Base-by-base conservation (phyloP, 2,888 invertebrate species). In the Parascotia fuliginaria region DNA sequence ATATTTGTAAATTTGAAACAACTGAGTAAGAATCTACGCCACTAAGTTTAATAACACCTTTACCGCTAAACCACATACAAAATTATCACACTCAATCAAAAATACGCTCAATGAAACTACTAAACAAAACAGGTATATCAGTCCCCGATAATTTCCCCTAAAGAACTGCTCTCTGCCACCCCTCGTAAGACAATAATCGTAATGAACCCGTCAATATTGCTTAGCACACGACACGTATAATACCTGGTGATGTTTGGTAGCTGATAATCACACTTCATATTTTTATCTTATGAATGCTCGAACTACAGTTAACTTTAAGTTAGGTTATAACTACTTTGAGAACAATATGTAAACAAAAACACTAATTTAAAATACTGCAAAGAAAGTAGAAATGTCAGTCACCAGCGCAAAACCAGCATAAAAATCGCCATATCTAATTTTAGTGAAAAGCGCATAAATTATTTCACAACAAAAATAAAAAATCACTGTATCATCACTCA, bases 131-230 rank as follows among this genome's bases (percentile, higher is more conserved):
- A 34, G n/a, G 9, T 33, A 16, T 39, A 42, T 49, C 39, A 37
- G 11, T 9, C 13, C 3, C 45, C 40, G 42, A 43, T 50, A 54
- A 43, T 28, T 52, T 47, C 38, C 69, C 65, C 43, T 42, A 48
- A 40, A 48, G 32, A 42, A 52, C 34, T n/a, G n/a, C n/a, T n/a
- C 15, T n/a, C 41, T 55, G 59, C 58, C 60, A 61, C 72, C 73
- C 65, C 65, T 65, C 67, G 51, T 64, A 69, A 81, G 75, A 79
- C 79, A 79, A 79, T 67, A 68, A 67, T 55, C 57, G 65, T 83
- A 81, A 84, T 77, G 80, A 83, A 69, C 70, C 67, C 67, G 81
- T 83, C 84, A 82, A 82, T 84, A 83, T 79, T 82, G 75, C 81
- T 84, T 83, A 83, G 74, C 50, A 64, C 62, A 70, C 70, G 77